Evolutionary conservation across 2,888 invertebrate genomes (phyloP).

Genomic region (Aphidius colemani): DNA sequence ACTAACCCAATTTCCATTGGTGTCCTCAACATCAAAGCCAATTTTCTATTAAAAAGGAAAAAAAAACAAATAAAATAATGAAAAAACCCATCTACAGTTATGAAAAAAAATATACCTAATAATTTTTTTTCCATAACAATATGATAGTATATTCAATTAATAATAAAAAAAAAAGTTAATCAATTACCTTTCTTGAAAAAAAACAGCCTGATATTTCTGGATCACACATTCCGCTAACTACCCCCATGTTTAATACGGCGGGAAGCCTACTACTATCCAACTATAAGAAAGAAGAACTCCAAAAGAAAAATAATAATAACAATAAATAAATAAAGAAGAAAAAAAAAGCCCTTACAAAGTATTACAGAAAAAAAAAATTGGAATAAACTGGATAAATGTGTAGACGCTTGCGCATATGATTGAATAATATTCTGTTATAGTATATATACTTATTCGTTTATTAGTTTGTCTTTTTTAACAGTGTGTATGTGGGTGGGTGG

Average conservation of each 20-base stretch:
- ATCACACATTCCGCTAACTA: constrained; percentile 66
- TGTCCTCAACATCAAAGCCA: background rate
- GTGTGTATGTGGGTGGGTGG: background rate
- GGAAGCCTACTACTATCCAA: constrained; percentile 38
- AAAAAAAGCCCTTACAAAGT: constrained; percentile 30
- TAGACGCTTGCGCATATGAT: constrained; percentile 35
- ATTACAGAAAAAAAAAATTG: no score
- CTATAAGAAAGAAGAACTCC: no score
- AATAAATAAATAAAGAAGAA: constrained; percentile 24
- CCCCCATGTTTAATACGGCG: constrained; percentile 57
- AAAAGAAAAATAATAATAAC: background rate
- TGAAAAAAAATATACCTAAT: no score
- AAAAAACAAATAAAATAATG: constrained; percentile 1
- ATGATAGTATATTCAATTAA: no score
- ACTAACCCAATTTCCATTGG: no score
- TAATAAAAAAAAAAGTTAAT: constrained; percentile 9
- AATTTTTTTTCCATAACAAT: no score
- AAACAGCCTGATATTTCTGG: constrained; percentile 75
- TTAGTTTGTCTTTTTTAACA: constrained; percentile 1
- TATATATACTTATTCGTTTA: constrained; percentile 9
- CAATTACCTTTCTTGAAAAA: constrained; percentile 67
- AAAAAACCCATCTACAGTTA: background rate
- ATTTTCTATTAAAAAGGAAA: background rate
- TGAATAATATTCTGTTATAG: constrained; percentile 21
- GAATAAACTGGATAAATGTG: constrained; percentile 2